These are phyloP conservation scores for Zaprionus nigranus DNA, from an alignment of 1,140 invertebrate species.

Conservation along the genomic window DNA sequence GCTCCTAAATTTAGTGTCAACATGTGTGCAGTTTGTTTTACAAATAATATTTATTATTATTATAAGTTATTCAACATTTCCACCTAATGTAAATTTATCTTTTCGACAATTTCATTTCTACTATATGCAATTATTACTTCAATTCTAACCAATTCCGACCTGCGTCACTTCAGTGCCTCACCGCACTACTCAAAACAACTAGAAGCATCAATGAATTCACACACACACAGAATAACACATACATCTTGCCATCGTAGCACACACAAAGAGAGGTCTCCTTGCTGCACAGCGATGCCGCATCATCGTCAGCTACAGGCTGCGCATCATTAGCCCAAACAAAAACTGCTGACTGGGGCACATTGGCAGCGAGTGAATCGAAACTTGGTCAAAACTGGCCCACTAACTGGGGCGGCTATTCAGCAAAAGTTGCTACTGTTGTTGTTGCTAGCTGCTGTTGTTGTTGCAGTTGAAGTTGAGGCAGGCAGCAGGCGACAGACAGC, in stretches of 20 bases:
- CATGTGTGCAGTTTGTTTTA: too few species aligned
- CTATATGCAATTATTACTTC: neutral
- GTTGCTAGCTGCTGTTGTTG: constrained; percentile 29
- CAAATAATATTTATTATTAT: too few species aligned
- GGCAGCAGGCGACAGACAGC: constrained; percentile 12
- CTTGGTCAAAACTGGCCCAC: constrained; percentile 41
- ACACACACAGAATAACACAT: neutral
- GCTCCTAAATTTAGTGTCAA: too few species aligned
- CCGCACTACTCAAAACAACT: constrained; percentile 12
- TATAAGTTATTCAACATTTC: neutral
- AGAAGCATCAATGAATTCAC: neutral
- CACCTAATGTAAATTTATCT: neutral
- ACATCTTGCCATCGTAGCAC: neutral
- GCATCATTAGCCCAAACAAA: constrained; percentile 75
- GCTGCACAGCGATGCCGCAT: constrained; percentile 25
- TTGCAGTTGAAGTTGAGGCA: constrained; percentile 50
- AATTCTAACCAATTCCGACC: neutral
- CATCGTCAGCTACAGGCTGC: constrained; percentile 63
- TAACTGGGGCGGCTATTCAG: constrained; percentile 24
- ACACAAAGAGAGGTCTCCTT: constrained; percentile 4
- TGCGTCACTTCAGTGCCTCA: neutral
- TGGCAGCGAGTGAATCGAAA: constrained; percentile 43
- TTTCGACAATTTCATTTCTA: neutral
- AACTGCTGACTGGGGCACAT: constrained; percentile 72
- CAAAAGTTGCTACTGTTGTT: constrained; percentile 20